A percentile compares a stretch with the other conserved stretches of the same genome.
Conservation (phyloP, 2,797 vertebrate genomes). For the Todus mexicanus region DNA sequence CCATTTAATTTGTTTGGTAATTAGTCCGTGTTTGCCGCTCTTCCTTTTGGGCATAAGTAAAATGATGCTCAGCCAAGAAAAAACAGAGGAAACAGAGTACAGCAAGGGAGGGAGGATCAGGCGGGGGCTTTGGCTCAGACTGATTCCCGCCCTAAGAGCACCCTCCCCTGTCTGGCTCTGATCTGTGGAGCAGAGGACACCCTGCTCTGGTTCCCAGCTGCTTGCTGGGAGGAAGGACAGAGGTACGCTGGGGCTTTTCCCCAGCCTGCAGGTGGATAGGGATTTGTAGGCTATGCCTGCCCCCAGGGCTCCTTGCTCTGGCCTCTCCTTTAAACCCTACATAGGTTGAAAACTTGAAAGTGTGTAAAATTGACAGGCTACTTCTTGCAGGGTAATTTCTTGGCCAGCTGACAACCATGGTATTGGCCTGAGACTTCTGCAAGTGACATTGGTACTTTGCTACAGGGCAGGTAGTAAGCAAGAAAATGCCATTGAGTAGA, state of each 20-base stretch:
- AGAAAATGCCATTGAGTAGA: neutral
- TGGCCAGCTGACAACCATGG: neutral
- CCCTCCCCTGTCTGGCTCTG: neutral
- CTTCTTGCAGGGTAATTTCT: neutral
- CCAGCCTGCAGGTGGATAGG: neutral
- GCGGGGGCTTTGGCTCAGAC: neutral
- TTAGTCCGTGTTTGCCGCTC: neutral
- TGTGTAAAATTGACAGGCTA: neutral
- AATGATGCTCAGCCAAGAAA: neutral
- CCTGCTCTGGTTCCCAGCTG: neutral
- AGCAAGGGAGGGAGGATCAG: neutral
- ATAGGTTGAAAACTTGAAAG: neutral
- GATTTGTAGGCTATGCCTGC: neutral
- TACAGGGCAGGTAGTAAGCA: neutral
- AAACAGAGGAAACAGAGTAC: neutral
- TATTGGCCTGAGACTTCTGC: neutral
- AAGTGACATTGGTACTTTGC: neutral
- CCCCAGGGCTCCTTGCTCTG: neutral
- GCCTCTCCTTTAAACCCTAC: neutral
- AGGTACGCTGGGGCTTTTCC: neutral
- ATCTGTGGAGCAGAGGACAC: neutral
- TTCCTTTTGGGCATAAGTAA: neutral
- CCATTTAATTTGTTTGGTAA: neutral
- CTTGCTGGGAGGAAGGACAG: neutral
- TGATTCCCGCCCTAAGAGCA: neutral